Conservation (phyloP, 2,888 invertebrate species). For the Xylophagus ater region DNA sequence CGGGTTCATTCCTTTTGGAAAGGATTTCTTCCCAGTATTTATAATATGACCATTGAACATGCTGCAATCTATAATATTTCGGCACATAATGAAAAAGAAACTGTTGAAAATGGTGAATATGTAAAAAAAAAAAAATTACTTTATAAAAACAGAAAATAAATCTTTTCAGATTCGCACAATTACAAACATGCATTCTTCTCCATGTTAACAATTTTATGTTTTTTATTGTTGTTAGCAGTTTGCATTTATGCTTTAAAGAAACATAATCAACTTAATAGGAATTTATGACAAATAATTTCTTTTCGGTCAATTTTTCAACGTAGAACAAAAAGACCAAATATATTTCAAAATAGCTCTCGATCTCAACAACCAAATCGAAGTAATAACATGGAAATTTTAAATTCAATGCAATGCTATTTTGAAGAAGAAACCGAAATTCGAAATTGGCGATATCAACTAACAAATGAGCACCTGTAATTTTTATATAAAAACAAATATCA, state of each 20-base stretch:
- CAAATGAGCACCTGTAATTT: conserved; percentile 37
- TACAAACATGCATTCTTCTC: conserved; percentile 38
- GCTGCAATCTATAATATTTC: too few relatives aligned
- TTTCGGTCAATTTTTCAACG: conserved; percentile 26
- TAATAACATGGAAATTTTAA: conserved; percentile 11
- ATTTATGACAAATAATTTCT: conserved; percentile 36
- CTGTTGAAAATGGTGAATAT: conserved; percentile 12
- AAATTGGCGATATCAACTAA: conserved; percentile 40
- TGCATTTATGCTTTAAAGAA: conserved; percentile 35
- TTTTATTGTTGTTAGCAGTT: conserved; percentile 32
- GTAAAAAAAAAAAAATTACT: too few relatives aligned
- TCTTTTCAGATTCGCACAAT: too few relatives aligned
- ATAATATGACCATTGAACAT: too few relatives aligned
- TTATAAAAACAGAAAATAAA: too few relatives aligned
- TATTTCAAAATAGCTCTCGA: conserved; percentile 1
- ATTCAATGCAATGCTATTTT: conserved; percentile 13
- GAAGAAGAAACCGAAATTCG: conserved; percentile 32
- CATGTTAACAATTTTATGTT: conserved; percentile 32
- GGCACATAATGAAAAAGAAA: conserved; percentile 16
- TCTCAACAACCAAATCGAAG: background rate
- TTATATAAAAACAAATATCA: too few relatives aligned
- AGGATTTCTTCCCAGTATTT: conserved; percentile 27
- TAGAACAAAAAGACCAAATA: conserved; percentile 3
- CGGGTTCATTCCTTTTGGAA: conserved; percentile 36
- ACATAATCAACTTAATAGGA: conserved; percentile 21